Evolutionary conservation across 2,888 invertebrate genomes (phyloP).

Genomic region (Latrodectus elegans): DNA sequence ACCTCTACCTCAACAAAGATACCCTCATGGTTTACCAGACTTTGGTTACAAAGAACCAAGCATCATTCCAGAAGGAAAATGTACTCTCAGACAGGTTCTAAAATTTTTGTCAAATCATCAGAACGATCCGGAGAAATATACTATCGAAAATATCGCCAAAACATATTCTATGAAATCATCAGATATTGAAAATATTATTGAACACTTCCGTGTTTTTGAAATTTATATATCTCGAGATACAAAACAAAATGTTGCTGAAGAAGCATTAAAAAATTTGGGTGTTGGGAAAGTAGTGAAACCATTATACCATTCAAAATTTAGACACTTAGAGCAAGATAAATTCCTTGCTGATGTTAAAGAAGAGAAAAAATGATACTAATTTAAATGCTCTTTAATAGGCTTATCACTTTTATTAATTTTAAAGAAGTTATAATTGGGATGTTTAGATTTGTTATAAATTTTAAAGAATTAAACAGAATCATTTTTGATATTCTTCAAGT

Average conservation of each 20-base stretch:
- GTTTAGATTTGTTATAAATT: no score
- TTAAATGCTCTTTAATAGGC: neutral
- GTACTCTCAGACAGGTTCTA: constrained; percentile 45
- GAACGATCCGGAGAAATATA: constrained; percentile 28
- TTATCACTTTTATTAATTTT: no score
- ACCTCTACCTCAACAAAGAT: constrained; percentile 38
- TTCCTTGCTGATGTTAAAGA: neutral
- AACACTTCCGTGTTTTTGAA: constrained; percentile 44
- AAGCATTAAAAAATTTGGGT: constrained; percentile 22
- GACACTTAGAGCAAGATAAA: constrained; percentile 11
- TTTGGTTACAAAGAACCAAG: constrained; percentile 56
- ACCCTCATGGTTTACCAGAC: neutral
- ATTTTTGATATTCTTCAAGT: no score
- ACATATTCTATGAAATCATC: constrained; percentile 27
- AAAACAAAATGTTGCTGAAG: constrained; percentile 5
- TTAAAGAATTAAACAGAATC: no score
- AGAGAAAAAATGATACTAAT: neutral
- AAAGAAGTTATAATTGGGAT: no score
- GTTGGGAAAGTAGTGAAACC: constrained; percentile 28
- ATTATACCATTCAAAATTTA: constrained; percentile 32
- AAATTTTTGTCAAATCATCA: constrained; percentile 57
- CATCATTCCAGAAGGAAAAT: constrained; percentile 51
- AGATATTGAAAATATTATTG: constrained; percentile 41
- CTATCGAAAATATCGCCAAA: constrained; percentile 37
- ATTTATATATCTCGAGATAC: constrained; percentile 30